Evolutionary conservation across 2,888 invertebrate genomes (phyloP).

Genomic region (Carterocephalus palaemon): DNA sequence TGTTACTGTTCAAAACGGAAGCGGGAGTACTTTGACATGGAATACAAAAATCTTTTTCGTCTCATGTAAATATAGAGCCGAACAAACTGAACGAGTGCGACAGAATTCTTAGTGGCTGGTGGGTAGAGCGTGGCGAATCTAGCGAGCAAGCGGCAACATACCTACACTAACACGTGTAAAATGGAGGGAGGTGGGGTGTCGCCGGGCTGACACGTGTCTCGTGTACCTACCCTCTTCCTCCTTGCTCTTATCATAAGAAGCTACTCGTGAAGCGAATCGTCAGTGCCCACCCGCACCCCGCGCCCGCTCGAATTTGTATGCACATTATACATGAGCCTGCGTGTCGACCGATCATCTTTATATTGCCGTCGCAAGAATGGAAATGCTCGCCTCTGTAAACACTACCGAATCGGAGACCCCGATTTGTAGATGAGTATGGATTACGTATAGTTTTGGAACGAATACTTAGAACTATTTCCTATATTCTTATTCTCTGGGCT

Average conservation of each 20-base stretch:
- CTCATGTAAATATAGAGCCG: slow-evolving; percentile 65
- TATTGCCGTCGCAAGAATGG: slow-evolving; percentile 49
- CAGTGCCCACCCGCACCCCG: slow-evolving; percentile 41
- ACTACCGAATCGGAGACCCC: slow-evolving; percentile 31
- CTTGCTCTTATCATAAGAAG: slow-evolving; percentile 53
- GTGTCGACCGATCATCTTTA: slow-evolving; percentile 68
- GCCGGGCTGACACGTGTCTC: slow-evolving; percentile 65
- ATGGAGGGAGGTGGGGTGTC: slow-evolving; percentile 40
- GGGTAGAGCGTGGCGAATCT: slow-evolving; percentile 43
- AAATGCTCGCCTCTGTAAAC: slow-evolving; percentile 41
- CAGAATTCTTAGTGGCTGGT: slow-evolving; percentile 52
- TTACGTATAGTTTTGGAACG: slow-evolving; percentile 4
- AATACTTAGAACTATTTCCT: no score
- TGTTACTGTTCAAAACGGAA: slow-evolving; percentile 43
- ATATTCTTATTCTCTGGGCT: no score
- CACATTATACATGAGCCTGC: slow-evolving; percentile 72
- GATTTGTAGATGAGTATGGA: slow-evolving; percentile 39
- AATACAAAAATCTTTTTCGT: slow-evolving; percentile 58
- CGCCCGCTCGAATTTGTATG: slow-evolving; percentile 65
- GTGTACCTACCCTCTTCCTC: slow-evolving; percentile 41
- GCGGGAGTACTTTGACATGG: slow-evolving; percentile 49
- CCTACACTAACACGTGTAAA: slow-evolving; percentile 62
- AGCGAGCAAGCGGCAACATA: slow-evolving; percentile 50
- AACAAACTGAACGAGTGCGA: slow-evolving; percentile 62
- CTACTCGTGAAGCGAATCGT: slow-evolving; percentile 48